Evolutionary conservation across 1,140 invertebrate species (phyloP), one percentile per base, ranked within the genome.

Genomic region (Drosophila hydei): DNA sequence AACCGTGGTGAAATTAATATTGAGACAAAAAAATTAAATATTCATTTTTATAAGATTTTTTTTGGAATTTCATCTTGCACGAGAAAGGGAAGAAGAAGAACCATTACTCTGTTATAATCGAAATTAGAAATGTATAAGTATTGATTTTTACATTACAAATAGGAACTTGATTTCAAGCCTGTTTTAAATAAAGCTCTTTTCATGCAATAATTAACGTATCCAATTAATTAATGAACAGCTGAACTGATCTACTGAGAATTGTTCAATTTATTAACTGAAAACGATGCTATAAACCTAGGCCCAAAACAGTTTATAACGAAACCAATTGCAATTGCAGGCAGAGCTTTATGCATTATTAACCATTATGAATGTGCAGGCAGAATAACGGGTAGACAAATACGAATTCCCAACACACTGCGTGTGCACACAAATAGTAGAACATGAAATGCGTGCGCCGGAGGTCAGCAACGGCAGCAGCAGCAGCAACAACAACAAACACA

Each of bases 281-380:
- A 27, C 23, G 25, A 16, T 51, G 30, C 14, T 27, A 51, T 51
- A 4, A 18, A 51, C n/a, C 25, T 18, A 18, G 18, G 48, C 25
- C 23, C 4, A 51, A 51, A 51, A 51, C 16, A 3, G 16, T 42
- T 16, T 30, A 5, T 2, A 51, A 12, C 25, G 25, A 51, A 6
- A 23, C n/a, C 2, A 47, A 47, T 25, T 59, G 38, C 36, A 59
- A 71, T 23, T 51, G 36, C 61, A 71, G 51, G 50, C 54, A 8
- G 30, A 45, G 23, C 36, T 38, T 54, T 45, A 65, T 73, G 64
- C 58, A 70, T 73, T 69, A 69, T 73, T 73, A 73, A 73, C 51
- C 61, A 58, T 73, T 69, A 62, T 73, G 56, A 73, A 73, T 69
- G 64, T 69, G 50, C 58, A 59, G 42, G 42, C 62, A 52, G 67